Base-by-base conservation (phyloP, 2,797 vertebrate genomes). In the Acomys russatus region DNA sequence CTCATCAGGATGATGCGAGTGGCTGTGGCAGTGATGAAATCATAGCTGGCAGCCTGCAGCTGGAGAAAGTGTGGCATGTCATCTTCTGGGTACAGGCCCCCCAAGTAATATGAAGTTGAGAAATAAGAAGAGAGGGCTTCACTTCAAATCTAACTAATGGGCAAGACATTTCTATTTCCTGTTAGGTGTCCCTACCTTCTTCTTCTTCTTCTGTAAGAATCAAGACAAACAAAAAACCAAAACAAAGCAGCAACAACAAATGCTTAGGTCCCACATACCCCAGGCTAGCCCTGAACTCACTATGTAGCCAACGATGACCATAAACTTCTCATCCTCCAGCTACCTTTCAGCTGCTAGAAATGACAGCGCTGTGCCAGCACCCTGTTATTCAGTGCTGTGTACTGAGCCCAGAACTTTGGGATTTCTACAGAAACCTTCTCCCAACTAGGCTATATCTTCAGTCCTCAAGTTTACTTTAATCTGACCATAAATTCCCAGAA, bases 91-190 rank as follows among this genome's bases (percentile, higher is more conserved):
- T 87, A 59, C 91, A 92, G 96, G 49, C 49, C 71, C 94, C 9
- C 54, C 74, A 5, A 61, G 51, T 38, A 56, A 78, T 73, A 90
- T 56, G 95, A 97, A 59, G 22, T 64, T 91, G 95, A n/a, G 49
- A 97, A 96, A 74, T 9, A 80, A 80, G 91, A 74, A 97, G 97
- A 87, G 0, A 92, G 63, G 88, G 93, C 12, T 51, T 91, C 73
- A 95, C 70, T 95, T 94, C 79, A 88, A 35, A 38, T 88, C 49
- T 44, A 95, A 22, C 38, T 89, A 92, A 88, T 68, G 30, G 71
- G 33, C 5, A 84, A 44, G 78, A 17, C 35, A 94, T 77, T 93
- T 84, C 88, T 73, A 28, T 83, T 80, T 20, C 18, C 28, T 38
- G 70, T 22, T 91, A 14, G 49, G 28, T 80, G 23, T 51, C 9